phyloP scores from a whole-genome alignment of 1,140 invertebrate species.

The Hyles vespertilio region DNA sequence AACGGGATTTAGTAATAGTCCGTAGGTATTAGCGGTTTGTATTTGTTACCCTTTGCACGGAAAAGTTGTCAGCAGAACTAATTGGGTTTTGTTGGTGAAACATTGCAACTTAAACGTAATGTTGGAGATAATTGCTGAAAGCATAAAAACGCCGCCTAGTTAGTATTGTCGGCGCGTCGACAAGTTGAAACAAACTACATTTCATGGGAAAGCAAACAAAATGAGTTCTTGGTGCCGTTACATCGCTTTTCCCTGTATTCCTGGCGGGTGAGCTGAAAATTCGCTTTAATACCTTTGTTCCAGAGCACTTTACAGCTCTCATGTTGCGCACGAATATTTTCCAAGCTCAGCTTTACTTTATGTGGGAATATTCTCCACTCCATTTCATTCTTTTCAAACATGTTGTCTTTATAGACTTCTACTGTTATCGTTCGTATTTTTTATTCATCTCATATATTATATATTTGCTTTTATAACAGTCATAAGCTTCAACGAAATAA shows the following conservation, averaged over 20 bases:
- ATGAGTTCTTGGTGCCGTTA: slow-evolving; percentile 55
- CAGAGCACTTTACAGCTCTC: slow-evolving; percentile 60
- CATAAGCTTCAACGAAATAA: no score
- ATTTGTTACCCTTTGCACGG: no score
- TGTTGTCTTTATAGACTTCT: slow-evolving; percentile 3
- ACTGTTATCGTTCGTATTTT: neutral
- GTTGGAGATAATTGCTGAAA: no score
- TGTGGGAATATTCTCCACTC: slow-evolving; percentile 40
- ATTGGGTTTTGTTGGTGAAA: no score
- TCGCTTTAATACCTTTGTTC: slow-evolving; percentile 70
- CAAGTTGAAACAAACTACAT: slow-evolving; percentile 4
- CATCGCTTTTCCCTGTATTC: slow-evolving; percentile 50
- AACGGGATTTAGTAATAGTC: no score
- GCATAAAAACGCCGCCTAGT: no score
- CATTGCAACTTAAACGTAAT: no score
- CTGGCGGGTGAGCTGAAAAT: slow-evolving; percentile 52
- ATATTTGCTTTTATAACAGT: neutral
- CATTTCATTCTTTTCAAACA: slow-evolving; percentile 18
- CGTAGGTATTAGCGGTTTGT: no score
- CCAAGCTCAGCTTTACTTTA: slow-evolving; percentile 37
- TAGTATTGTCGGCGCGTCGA: neutral
- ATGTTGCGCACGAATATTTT: slow-evolving; percentile 50
- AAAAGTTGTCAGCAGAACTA: no score
- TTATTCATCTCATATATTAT: neutral
- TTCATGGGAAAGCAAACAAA: slow-evolving; percentile 48